These are phyloP conservation scores for Pica pica DNA, from an alignment of 2,113 vertebrate genomes.

Conservation along the genomic window DNA sequence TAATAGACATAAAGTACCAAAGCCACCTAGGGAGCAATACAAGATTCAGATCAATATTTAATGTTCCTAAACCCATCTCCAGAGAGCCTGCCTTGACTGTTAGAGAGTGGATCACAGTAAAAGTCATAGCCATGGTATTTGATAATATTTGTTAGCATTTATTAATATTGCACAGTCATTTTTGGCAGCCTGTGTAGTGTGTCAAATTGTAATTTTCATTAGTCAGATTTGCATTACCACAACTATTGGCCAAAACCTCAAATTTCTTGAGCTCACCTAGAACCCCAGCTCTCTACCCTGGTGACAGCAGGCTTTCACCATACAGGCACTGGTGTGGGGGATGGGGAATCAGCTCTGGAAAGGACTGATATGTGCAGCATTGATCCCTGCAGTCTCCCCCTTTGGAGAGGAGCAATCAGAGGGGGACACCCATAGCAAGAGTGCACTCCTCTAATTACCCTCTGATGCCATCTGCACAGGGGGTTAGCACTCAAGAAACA, in stretches of 20 bases:
- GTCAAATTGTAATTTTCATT: background rate
- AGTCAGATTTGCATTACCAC: background rate
- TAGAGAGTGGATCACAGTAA: background rate
- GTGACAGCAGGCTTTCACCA: background rate
- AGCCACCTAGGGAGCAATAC: background rate
- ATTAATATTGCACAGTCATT: background rate
- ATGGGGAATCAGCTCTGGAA: background rate
- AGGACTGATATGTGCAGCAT: background rate
- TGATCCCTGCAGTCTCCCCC: background rate
- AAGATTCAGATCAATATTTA: background rate
- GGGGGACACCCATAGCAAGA: background rate
- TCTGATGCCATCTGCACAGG: accelerated
- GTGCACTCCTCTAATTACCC: background rate
- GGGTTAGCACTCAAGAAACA: background rate
- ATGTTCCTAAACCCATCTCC: background rate
- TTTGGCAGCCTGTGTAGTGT: background rate
- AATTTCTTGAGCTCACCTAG: background rate
- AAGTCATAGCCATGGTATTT: background rate
- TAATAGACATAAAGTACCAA: background rate
- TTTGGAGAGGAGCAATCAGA: background rate
- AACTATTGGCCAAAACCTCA: background rate
- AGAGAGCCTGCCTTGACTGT: background rate
- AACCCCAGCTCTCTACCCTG: background rate
- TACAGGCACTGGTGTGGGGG: background rate
- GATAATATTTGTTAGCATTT: background rate